Percentiles rank a stretch among this genome's conserved stretches.
These are phyloP conservation scores for Eutrigla gurnardus DNA, from an alignment of 2,797 vertebrate genomes.

Conservation along the genomic window DNA sequence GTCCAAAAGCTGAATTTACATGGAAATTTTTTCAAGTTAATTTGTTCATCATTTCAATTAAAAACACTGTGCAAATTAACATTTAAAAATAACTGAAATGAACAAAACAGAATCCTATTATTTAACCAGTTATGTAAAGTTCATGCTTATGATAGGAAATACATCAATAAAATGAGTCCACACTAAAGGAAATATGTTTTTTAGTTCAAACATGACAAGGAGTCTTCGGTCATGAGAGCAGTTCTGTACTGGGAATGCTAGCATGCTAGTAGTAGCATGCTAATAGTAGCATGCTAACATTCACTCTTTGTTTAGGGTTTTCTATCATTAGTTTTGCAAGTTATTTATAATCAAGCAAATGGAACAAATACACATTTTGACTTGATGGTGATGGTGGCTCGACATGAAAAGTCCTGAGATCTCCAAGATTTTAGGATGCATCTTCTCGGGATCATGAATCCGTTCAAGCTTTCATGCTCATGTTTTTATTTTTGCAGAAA, in stretches of 20 bases:
- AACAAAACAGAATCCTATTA: background rate
- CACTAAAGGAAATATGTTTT: background rate
- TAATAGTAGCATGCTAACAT: no score
- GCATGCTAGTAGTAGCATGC: no score
- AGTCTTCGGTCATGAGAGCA: background rate
- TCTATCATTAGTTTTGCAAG: background rate
- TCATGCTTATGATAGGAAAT: background rate
- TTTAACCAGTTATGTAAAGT: background rate
- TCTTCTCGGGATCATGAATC: background rate
- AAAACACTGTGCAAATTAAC: no score
- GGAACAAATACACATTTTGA: no score
- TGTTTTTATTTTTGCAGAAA: no score
- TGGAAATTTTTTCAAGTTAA: background rate
- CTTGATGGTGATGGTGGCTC: background rate
- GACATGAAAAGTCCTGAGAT: background rate
- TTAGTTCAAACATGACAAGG: background rate
- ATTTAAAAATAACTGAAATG: background rate
- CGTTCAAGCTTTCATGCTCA: background rate
- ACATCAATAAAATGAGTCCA: background rate
- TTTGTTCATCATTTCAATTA: background rate
- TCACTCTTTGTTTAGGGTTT: background rate
- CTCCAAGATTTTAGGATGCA: background rate
- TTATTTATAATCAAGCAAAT: conserved; percentile 3
- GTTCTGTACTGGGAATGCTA: background rate
- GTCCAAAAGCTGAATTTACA: conserved; percentile 4